phyloP scores from a whole-genome alignment of 2,888 invertebrate species.

The Coenonympha glycerion region DNA sequence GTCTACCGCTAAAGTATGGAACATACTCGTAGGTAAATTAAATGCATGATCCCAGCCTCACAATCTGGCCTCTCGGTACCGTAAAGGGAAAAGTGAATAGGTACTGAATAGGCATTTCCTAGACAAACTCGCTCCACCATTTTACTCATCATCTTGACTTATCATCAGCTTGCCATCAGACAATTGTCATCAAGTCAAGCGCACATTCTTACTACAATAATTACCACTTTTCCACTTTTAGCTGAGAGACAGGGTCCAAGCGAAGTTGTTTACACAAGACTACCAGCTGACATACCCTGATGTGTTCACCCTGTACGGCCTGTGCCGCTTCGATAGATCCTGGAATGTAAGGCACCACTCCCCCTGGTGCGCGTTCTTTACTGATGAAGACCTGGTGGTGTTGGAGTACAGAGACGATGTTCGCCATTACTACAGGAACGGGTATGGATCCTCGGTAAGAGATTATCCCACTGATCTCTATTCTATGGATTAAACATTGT shows the following conservation, averaged over 20 bases:
- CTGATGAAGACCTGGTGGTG: conserved; percentile 78
- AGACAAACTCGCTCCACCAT: no score
- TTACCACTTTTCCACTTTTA: conserved; percentile 25
- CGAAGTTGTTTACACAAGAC: conserved; percentile 67
- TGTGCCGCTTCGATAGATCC: conserved; percentile 86
- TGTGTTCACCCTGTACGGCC: conserved; percentile 81
- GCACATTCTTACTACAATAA: no score
- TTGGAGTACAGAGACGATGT: conserved; percentile 87
- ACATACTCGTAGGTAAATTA: no score
- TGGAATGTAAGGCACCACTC: conserved; percentile 67
- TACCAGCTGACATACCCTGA: conserved; percentile 48
- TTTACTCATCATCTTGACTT: no score
- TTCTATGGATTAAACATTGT: no score
- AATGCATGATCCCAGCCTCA: no score
- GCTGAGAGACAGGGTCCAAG: conserved; percentile 65
- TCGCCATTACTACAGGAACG: conserved; percentile 79
- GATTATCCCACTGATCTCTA: no score
- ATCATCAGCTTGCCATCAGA: no score
- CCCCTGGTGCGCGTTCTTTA: conserved; percentile 86
- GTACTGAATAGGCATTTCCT: not conserved
- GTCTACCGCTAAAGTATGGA: no score
- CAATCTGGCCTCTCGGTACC: no score
- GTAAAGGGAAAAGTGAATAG: no score
- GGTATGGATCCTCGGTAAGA: conserved; percentile 55
- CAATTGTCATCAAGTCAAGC: no score